Base-by-base conservation (phyloP, 2,113 vertebrate species). In the Polyodon spathula region DNA sequence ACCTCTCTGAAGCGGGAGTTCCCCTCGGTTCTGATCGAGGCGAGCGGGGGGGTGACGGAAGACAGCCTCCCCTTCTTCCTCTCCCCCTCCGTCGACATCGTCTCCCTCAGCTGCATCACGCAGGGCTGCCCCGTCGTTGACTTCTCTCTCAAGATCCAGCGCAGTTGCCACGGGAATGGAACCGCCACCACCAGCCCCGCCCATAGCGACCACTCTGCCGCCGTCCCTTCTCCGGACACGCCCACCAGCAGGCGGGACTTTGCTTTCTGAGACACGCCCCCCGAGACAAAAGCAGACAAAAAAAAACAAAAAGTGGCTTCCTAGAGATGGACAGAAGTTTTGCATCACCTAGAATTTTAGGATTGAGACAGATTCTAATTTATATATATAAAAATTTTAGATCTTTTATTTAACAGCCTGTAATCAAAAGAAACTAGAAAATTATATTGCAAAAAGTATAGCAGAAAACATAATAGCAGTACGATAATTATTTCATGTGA, bases 91-190 rank as follows among this genome's bases (percentile, higher is more conserved):
- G 64, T 92, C 1, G 86, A 92, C 5, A 56, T 91, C 53, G 73
- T 93, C 67, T 92, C 91, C 0, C 60, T 92, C 59, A 90, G 91
- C 46, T 87, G 86, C 72, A 81, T 93, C 48, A 92, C 90, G 2
- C 90, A 93, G 61, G 87, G 86, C 0, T 86, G 85, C 46, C 85
- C 78, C 0, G 80, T 83, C 5, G 79, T 90, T 0, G 90, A 92
- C 67, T 93, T 93, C 62, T 92, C 91, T 2, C 85, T 93, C 16
- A 92, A 91, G 71, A 71, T 90, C 61, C 69, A 68, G 41, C 58
- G 8, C n/a, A 59, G 66, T 3, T n/a, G n/a, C n/a, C 9, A 38
- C 0, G 17, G 6, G 3, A 11, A 27, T 43, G 41, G 40, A 59
- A 59, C 37, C 7, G 54, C 11, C 4, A 15, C 12, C 43, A 7